Base-by-base conservation (phyloP, 2,113 vertebrate species). In the Gymnorhina tibicen region DNA sequence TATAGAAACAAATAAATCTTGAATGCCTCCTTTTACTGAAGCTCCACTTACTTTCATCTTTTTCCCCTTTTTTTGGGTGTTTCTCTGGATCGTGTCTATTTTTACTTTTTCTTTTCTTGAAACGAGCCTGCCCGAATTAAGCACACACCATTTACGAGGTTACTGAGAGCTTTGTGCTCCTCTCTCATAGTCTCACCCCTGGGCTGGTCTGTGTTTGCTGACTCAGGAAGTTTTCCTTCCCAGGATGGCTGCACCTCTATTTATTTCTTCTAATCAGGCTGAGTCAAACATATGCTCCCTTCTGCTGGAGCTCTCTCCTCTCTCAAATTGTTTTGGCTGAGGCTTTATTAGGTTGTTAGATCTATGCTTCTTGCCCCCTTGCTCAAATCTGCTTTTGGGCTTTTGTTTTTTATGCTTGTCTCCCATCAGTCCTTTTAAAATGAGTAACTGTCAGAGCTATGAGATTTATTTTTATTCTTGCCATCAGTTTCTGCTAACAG, bases 381-480 rank as follows among this genome's bases (percentile, higher is more conserved):
- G 86, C 93, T 97, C 84, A 95, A 98, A 96, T 97, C 97, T 98
- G 75, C 81, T 96, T 97, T 98, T 27, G 92, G 93, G 95, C 80
- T 96, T 98, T 96, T 97, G 97, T 95, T 98, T 98, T 97, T 98
- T 97, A 97, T 97, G 91, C 96, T 89, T 97, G 92, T 97, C 97
- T 98, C 96, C 96, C 91, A 94, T 92, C 96, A 91, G 94, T 95
- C 95, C 95, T 97, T 93, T 97, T 95, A 96, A 95, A 97, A 97
- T 49, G 82, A 97, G 85, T 95, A 93, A 98, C 86, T 93, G 95
- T 91, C 95, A 91, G 96, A 97, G 97, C 95, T 92, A 17, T 53
- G 87, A 91, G 97, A 98, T 98, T 98, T 98, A 98, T 98, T 98
- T 98, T 98, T 97, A 97, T 97, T 97, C 89, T 96, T 96, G 96